phyloP scores from a whole-genome alignment of 2,113 vertebrate species.

The Ciconia maguari region DNA sequence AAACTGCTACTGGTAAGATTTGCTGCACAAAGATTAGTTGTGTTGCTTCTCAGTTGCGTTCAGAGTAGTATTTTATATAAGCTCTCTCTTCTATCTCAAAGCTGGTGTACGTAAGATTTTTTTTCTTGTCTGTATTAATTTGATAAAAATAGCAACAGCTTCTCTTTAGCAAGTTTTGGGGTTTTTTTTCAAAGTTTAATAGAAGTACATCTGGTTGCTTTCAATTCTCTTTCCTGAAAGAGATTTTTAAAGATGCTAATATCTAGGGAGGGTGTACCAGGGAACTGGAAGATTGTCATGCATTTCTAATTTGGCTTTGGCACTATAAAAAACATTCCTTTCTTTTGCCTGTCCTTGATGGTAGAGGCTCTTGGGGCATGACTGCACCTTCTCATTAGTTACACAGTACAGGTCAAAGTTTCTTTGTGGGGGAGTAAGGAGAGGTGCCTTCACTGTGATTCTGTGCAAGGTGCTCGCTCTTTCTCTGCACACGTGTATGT shows the following conservation, averaged over 20 bases:
- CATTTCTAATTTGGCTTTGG: neutral
- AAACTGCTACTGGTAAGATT: neutral
- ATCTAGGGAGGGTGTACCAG: neutral
- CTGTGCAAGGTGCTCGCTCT: neutral
- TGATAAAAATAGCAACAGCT: neutral
- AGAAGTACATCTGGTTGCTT: neutral
- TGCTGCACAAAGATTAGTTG: neutral
- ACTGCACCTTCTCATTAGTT: neutral
- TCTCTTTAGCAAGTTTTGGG: neutral
- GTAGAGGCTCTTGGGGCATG: neutral
- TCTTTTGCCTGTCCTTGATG: neutral
- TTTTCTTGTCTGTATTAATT: neutral
- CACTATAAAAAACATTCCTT: neutral
- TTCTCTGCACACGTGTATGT: neutral
- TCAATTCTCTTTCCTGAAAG: neutral
- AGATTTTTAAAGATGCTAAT: neutral
- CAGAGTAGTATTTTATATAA: neutral
- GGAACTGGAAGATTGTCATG: neutral
- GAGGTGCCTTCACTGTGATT: neutral
- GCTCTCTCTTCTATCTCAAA: neutral
- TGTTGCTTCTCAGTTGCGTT: neutral
- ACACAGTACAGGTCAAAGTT: neutral
- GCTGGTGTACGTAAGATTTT: neutral
- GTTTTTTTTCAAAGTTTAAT: neutral
- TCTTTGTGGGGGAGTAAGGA: neutral